Percentiles rank a stretch among this genome's conserved stretches.
phyloP scores from a whole-genome alignment of 1,140 invertebrate species.

The Zaprionus vittiger region DNA sequence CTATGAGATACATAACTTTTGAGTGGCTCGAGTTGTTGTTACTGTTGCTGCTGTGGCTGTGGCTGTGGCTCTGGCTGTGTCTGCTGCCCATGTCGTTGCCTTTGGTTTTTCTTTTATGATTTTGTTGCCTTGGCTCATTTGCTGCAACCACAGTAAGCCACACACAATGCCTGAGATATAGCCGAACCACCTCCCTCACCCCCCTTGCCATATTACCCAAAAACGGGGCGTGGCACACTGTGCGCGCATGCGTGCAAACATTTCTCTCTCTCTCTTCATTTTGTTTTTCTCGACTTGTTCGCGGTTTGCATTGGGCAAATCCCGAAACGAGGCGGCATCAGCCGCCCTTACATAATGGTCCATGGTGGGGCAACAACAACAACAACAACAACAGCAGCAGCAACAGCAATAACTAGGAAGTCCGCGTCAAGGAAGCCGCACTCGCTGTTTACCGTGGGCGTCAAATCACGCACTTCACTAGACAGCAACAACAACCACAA shows the following conservation, averaged over 20 bases:
- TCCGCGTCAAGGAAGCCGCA: conserved; percentile 30
- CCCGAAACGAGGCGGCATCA: conserved; percentile 29
- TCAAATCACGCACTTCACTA: conserved; percentile 37
- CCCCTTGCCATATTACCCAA: not conserved
- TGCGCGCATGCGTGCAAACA: conserved; percentile 69
- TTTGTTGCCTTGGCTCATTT: conserved; percentile 40
- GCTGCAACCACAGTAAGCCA: conserved; percentile 32
- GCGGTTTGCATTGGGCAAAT: conserved; percentile 41
- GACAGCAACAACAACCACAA: conserved; percentile 13
- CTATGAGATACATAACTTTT: conserved; percentile 41
- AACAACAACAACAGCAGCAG: not conserved
- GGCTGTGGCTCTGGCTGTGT: conserved; percentile 1
- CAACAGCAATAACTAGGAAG: conserved; percentile 20
- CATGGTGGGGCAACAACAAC: not conserved
- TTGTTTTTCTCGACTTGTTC: conserved; percentile 20
- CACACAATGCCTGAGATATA: conserved; percentile 23
- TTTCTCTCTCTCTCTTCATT: conserved; percentile 13
- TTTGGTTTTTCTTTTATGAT: conserved; percentile 10
- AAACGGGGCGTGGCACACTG: conserved; percentile 52
- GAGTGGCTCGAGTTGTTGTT: conserved; percentile 10
- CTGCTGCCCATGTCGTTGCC: conserved; percentile 38
- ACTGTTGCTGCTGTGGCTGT: conserved; percentile 4
- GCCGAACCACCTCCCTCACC: not conserved
- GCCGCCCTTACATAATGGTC: conserved; percentile 45
- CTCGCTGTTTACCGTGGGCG: conserved; percentile 21